These are phyloP conservation scores for Pseudocheirus occidentalis DNA, from an alignment of 2,797 vertebrate genomes.

Conservation along the genomic window DNA sequence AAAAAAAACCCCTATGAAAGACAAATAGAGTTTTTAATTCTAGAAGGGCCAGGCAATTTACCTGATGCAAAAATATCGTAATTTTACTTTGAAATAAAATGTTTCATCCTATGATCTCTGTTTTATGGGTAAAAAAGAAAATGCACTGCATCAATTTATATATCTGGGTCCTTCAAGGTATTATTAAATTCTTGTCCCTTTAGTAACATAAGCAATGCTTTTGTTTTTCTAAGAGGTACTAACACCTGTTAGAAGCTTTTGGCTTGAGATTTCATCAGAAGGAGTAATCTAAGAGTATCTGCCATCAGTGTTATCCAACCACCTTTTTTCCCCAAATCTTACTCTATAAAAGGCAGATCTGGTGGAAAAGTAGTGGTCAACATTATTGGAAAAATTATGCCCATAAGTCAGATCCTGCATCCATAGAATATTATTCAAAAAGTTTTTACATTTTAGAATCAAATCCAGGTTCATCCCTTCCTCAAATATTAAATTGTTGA, in stretches of 20 bases:
- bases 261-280: background rate
- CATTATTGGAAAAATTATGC: background rate
- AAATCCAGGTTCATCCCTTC: background rate
- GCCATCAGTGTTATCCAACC: background rate
- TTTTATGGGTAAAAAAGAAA: background rate
- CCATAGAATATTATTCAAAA: background rate
- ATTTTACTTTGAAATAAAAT: background rate
- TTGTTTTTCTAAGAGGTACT: background rate
- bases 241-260: background rate
- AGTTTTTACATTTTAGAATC: background rate
- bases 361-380: background rate
- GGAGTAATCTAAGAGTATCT: background rate
- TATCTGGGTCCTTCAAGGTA: background rate
- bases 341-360: no score
- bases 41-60: background rate
- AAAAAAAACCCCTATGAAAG: background rate
- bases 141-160: background rate
- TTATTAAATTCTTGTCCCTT: background rate
- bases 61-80: background rate
- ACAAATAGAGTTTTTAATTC: background rate
- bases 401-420: background rate
- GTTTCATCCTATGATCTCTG: background rate
- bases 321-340: background rate
- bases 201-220: background rate
- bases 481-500: background rate